These are phyloP conservation scores for Gavia stellata DNA, from an alignment of 2,113 vertebrate genomes.

Conservation along the genomic window DNA sequence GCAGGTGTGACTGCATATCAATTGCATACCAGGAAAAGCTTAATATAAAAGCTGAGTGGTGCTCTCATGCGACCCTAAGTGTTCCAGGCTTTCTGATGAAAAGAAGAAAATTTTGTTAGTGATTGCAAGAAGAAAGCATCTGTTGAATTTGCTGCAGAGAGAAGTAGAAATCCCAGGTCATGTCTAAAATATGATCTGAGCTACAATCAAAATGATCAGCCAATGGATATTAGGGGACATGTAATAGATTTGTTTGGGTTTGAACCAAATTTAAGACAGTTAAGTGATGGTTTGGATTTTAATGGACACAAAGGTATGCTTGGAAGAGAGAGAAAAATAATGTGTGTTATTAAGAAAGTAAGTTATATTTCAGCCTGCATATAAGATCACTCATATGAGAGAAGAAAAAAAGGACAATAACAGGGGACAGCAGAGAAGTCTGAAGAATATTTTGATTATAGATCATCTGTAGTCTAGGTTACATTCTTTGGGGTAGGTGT, in stretches of 20 bases:
- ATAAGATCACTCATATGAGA: neutral
- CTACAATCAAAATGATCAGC: neutral
- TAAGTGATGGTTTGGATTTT: neutral
- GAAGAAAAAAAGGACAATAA: neutral
- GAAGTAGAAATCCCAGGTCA: neutral
- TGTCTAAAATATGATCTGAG: neutral
- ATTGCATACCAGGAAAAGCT: neutral
- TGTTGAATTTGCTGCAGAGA: neutral
- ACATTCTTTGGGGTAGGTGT: neutral
- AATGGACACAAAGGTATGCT: neutral
- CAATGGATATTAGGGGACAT: neutral
- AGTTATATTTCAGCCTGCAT: neutral
- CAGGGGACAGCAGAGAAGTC: neutral
- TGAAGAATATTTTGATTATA: neutral
- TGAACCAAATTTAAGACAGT: neutral
- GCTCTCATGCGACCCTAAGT: neutral
- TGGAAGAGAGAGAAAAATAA: neutral
- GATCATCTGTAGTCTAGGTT: neutral
- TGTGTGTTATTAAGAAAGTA: neutral
- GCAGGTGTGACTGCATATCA: neutral
- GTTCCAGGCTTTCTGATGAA: neutral
- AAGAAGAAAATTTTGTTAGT: neutral
- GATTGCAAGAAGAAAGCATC: neutral
- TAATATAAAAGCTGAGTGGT: neutral
- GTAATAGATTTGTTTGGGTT: neutral